phyloP scores from a whole-genome alignment of 1,140 invertebrate species.

The Episyrphus balteatus region DNA sequence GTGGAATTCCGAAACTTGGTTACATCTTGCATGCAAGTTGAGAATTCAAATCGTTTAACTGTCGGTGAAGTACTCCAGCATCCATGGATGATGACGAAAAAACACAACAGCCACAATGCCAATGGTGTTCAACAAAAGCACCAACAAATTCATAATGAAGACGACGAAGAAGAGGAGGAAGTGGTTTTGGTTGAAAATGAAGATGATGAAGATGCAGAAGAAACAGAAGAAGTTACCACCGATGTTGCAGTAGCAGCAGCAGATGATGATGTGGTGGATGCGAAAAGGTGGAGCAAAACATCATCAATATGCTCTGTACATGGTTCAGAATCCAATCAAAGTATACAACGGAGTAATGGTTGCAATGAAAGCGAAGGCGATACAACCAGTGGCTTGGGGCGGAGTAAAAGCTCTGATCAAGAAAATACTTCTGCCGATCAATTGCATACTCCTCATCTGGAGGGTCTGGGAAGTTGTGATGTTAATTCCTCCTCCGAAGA shows the following conservation, averaged over 20 bases:
- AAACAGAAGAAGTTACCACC: slow-evolving; percentile 27
- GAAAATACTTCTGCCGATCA: too few species aligned
- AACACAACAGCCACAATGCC: too few species aligned
- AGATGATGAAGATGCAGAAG: not conserved
- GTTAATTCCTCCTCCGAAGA: too few species aligned
- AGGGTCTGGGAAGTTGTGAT: too few species aligned
- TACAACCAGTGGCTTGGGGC: slow-evolving; percentile 2
- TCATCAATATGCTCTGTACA: not conserved
- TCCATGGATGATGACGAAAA: slow-evolving; percentile 49
- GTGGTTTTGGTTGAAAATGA: not conserved
- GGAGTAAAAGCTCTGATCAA: slow-evolving; percentile 2
- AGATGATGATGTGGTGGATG: slow-evolving; percentile 39
- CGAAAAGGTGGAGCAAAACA: not conserved
- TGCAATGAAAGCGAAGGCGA: not conserved
- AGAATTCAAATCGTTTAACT: slow-evolving; percentile 59
- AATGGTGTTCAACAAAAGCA: not conserved
- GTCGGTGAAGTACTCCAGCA: slow-evolving; percentile 53
- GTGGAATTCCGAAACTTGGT: slow-evolving; percentile 60
- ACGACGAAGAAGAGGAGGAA: not conserved
- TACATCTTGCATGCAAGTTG: slow-evolving; percentile 61
- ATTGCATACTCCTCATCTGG: too few species aligned
- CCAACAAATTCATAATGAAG: not conserved
- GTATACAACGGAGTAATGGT: not conserved
- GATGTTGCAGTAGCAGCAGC: slow-evolving; percentile 52
- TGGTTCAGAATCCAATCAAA: too few species aligned